phyloP scores from a whole-genome alignment of 1,140 invertebrate genomes.

The Coptotermes formosanus region DNA sequence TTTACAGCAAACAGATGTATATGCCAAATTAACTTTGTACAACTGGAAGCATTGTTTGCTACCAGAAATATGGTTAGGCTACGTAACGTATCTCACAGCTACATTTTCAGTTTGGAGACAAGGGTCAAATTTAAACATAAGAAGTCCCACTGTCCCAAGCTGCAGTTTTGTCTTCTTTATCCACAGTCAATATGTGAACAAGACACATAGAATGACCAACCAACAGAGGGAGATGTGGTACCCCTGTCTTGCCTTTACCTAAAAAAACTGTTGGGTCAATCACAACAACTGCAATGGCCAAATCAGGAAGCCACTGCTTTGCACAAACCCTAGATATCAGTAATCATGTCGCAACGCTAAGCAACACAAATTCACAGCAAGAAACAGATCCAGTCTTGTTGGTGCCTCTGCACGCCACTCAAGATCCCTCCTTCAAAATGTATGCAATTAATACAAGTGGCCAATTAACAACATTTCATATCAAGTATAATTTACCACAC shows the following conservation, averaged over 20 bases:
- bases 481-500: not conserved
- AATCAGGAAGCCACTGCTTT: not conserved
- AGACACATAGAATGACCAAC: slow-evolving; percentile 10
- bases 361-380: not conserved
- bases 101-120: too few relatives aligned
- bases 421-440: too few relatives aligned
- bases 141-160: slow-evolving; percentile 3
- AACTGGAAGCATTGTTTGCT: too few relatives aligned
- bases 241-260: not conserved
- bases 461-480: not conserved
- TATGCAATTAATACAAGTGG: too few relatives aligned
- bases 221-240: not conserved
- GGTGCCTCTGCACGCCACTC: not conserved
- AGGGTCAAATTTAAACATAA: not conserved
- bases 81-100: too few relatives aligned
- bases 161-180: not conserved
- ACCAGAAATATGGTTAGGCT: too few relatives aligned
- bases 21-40: too few relatives aligned
- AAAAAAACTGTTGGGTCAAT: slow-evolving; percentile 14
- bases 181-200: not conserved
- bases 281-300: not conserved
- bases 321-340: slow-evolving; percentile 1
- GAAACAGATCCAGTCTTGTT: not conserved
- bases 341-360: not conserved
- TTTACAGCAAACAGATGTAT: too few relatives aligned